Evolutionary conservation across 2,113 vertebrate genomes (phyloP).

Genomic region (Hipposideros armiger): DNA sequence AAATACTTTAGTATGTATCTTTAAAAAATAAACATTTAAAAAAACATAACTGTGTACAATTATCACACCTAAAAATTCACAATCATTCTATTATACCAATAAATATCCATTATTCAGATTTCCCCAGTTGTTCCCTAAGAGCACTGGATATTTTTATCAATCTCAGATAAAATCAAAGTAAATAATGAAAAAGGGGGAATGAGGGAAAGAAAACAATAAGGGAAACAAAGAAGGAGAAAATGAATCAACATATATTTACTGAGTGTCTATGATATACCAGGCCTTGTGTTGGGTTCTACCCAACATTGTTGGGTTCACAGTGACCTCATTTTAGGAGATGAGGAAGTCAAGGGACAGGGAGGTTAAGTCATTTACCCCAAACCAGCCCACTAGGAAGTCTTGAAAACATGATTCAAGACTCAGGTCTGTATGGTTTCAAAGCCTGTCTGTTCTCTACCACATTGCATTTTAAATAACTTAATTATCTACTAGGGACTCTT

Average conservation of each 20-base stretch:
- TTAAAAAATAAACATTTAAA: not conserved
- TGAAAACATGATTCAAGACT: not conserved
- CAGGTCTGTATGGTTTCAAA: not conserved
- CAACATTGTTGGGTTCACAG: too few species aligned
- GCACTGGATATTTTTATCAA: not conserved
- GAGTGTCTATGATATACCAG: not conserved
- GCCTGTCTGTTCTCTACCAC: not conserved
- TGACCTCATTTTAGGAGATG: not conserved
- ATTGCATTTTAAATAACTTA: not conserved
- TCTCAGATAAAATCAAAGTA: not conserved
- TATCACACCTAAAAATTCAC: not conserved
- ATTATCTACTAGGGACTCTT: not conserved
- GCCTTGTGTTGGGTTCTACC: not conserved
- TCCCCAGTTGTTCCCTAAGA: not conserved
- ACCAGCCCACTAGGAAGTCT: not conserved
- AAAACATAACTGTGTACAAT: not conserved
- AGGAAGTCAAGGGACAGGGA: not conserved
- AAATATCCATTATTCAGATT: not conserved
- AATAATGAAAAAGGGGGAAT: not conserved
- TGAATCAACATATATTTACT: not conserved
- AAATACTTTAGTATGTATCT: not conserved
- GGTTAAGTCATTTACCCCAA: not conserved
- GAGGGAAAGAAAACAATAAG: not conserved
- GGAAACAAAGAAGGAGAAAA: not conserved
- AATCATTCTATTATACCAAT: not conserved